Base-by-base conservation (phyloP, 2,113 vertebrate genomes). In the Gobius niger region DNA sequence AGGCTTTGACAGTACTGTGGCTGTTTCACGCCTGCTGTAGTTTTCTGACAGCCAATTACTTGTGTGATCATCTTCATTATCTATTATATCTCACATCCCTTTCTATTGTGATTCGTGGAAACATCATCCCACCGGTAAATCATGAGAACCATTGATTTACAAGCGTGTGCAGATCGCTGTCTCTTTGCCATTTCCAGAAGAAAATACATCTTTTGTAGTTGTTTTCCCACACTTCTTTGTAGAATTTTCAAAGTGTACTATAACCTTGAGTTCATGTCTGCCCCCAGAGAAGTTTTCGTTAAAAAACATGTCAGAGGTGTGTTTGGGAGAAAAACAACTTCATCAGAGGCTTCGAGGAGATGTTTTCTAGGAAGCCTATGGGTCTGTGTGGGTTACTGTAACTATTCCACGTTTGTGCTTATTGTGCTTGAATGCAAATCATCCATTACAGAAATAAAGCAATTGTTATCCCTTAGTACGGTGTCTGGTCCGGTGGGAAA, bases 401-500 rank as follows among this genome's bases (percentile, higher is more conserved):
- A 34, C 19, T 57, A 34, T n/a, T 52, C 14, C 7, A 40, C 6
- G 1, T 13, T 34, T 56, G 53, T 56, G 53, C 6, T 40, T 57
- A 78, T 66, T 76, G 63, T 47, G 8, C 4, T 69, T 16, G 62
- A 60, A 50, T 42, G 15, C 40, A 69, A 54, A 69, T 74, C 67
- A 52, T 18, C 34, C 41, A 76, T 63, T 79, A 72, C 76, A 66
- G 56, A 50, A 69, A 76, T 78, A 67, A 77, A 72, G 50, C 46
- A 12, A 7, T 70, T 76, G 63, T 72, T 59, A 16, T 80, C 47
- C 69, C 47, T 52, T 2, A 41, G 70, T 72, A 82, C 59, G 46
- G 80, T 49, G 85, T 70, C 59, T 44, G 54, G 49, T 83, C 77
- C 76, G 71, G 60, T 47, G 82, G 73, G 77, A 4, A 82, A 52